A percentile compares a stretch with the other conserved stretches of the same genome.
Conservation (phyloP, 2,888 invertebrate genomes). For the Heliconius aoede region DNA sequence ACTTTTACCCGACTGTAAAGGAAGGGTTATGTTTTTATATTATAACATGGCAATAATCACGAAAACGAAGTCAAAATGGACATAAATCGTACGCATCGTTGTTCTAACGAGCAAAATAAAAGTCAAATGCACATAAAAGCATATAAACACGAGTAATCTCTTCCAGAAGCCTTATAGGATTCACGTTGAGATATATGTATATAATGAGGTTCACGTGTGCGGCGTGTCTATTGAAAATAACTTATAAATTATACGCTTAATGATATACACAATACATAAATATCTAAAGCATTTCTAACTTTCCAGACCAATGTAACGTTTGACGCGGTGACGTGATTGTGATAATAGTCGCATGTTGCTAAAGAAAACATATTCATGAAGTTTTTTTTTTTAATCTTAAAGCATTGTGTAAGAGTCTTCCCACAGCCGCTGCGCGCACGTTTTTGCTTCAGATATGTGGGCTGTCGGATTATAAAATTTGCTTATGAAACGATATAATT, state of each 20-base stretch:
- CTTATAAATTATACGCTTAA: slow-evolving; percentile 34
- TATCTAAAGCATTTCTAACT: slow-evolving; percentile 38
- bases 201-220: slow-evolving; percentile 19
- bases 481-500: no score
- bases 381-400: slow-evolving; percentile 38
- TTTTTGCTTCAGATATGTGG: slow-evolving; percentile 29
- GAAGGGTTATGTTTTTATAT: neutral
- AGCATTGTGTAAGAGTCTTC: slow-evolving; percentile 43
- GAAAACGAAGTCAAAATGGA: no score
- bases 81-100: neutral
- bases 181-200: slow-evolving; percentile 12
- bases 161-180: slow-evolving; percentile 26
- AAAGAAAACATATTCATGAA: slow-evolving; percentile 43
- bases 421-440: slow-evolving; percentile 44
- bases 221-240: slow-evolving; percentile 18
- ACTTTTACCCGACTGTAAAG: neutral
- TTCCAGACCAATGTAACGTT: slow-evolving; percentile 35
- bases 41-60: neutral
- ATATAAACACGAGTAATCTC: slow-evolving; percentile 1
- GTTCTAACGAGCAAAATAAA: neutral
- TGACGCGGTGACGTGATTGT: slow-evolving; percentile 31
- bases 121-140: neutral
- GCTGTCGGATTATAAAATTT: slow-evolving; percentile 3
- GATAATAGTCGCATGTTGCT: slow-evolving; percentile 39
- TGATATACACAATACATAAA: slow-evolving; percentile 32